A percentile compares a stretch with the other conserved stretches of the same genome.
phyloP scores from a whole-genome alignment of 2,888 invertebrate genomes.

The Altica lythri region DNA sequence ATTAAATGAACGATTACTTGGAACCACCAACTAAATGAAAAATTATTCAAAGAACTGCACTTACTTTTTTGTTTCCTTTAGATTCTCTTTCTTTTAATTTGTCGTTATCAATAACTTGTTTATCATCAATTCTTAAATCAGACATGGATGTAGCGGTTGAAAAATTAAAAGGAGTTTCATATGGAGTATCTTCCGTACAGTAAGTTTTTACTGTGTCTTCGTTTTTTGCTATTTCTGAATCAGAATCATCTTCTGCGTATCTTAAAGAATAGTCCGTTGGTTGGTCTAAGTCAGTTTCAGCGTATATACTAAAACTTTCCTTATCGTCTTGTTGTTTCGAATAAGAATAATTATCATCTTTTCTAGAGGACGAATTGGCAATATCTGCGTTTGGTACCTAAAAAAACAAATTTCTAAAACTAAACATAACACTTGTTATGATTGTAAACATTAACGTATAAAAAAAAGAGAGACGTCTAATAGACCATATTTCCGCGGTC shows the following conservation, averaged over 20 bases:
- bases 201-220: conserved; percentile 85
- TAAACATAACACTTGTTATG: too few species aligned
- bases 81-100: conserved; percentile 38
- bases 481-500: too few species aligned
- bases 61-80: conserved; percentile 33
- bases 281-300: conserved; percentile 89
- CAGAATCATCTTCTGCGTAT: conserved; percentile 84
- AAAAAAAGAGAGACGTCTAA: too few species aligned
- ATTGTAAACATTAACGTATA: too few species aligned
- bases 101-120: conserved; percentile 49
- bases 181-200: conserved; percentile 87
- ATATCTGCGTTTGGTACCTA: conserved; percentile 27
- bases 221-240: conserved; percentile 54
- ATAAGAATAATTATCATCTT: conserved; percentile 32
- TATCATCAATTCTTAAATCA: conserved; percentile 66
- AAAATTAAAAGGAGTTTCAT: conserved; percentile 78
- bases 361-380: conserved; percentile 26
- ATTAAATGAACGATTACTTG: too few species aligned
- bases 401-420: conserved; percentile 1
- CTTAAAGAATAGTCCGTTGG: conserved; percentile 90
- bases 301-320: conserved; percentile 69
- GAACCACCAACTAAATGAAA: too few species aligned
- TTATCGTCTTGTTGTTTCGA: conserved; percentile 32
- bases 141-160: conserved; percentile 88
- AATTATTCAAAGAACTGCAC: too few species aligned